Conservation (phyloP, 2,113 vertebrate species). For the Oryzias woworae region DNA sequence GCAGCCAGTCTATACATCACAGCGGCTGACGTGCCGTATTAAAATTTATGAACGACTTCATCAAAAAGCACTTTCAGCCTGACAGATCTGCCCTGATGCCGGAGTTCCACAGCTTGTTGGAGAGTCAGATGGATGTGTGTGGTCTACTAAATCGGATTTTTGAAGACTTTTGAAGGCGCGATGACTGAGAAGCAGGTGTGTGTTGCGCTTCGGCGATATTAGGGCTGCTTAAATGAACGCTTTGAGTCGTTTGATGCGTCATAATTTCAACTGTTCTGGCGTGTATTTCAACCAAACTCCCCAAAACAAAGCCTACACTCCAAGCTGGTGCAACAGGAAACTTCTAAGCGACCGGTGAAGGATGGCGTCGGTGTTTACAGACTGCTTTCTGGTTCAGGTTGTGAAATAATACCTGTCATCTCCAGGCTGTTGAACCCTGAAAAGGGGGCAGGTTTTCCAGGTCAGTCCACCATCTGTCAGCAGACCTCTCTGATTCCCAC, state of each 20-base stretch:
- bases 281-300: too few species aligned
- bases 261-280: too few species aligned
- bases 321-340: conserved; percentile 5
- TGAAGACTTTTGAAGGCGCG: too few species aligned
- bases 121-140: conserved; percentile 86
- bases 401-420: conserved; percentile 99
- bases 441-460: conserved; percentile 92
- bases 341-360: conserved; percentile 5
- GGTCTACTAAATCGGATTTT: too few species aligned
- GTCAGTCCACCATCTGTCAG: conserved; percentile 95
- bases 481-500: conserved; percentile 85
- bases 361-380: conserved; percentile 52
- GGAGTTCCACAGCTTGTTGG: conserved; percentile 91
- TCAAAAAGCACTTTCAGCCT: conserved; percentile 96
- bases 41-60: conserved; percentile 98
- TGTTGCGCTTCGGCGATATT: too few species aligned
- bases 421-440: conserved; percentile 91
- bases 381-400: conserved; percentile 87
- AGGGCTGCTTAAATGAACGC: too few species aligned
- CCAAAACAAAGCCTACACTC: too few species aligned
- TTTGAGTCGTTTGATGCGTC: too few species aligned
- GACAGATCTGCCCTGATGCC: conserved; percentile 93
- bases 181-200: too few species aligned
- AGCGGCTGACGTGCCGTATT: conserved; percentile 93
- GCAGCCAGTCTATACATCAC: conserved; percentile 89